Percentiles rank a stretch among this genome's conserved stretches.
Conservation (phyloP, 2,113 vertebrate species). For the Mionectes macconnelli region DNA sequence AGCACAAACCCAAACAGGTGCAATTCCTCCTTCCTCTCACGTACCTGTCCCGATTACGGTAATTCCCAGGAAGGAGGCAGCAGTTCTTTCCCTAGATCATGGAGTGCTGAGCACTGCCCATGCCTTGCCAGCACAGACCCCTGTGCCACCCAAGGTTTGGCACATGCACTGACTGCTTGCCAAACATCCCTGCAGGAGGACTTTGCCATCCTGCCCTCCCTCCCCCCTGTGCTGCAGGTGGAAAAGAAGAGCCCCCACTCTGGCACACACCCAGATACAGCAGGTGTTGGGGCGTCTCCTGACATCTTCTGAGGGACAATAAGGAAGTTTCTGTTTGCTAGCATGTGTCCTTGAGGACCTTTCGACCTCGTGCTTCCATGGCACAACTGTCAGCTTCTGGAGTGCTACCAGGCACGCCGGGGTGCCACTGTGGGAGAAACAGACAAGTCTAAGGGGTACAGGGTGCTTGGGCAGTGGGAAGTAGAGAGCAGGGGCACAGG, state of each 20-base stretch:
- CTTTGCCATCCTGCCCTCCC: not conserved
- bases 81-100: fast-evolving
- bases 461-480: not conserved
- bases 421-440: not conserved
- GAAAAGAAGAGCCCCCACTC: not conserved
- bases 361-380: fast-evolving
- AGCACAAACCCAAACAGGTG: not conserved
- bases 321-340: not conserved
- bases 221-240: not conserved
- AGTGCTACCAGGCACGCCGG: not conserved
- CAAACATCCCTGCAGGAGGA: not conserved
- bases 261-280: fast-evolving
- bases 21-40: not conserved
- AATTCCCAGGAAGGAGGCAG: not conserved
- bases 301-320: not conserved
- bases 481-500: not conserved
- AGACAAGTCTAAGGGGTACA: not conserved
- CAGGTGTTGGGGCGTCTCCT: fast-evolving
- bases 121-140: not conserved
- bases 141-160: not conserved
- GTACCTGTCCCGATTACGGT: not conserved
- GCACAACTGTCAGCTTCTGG: not conserved
- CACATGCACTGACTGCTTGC: not conserved
- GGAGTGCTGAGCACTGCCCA: not conserved
- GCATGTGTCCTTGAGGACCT: fast-evolving